phyloP scores from a whole-genome alignment of 1,140 invertebrate genomes.

The Matsumurasca onukii region DNA sequence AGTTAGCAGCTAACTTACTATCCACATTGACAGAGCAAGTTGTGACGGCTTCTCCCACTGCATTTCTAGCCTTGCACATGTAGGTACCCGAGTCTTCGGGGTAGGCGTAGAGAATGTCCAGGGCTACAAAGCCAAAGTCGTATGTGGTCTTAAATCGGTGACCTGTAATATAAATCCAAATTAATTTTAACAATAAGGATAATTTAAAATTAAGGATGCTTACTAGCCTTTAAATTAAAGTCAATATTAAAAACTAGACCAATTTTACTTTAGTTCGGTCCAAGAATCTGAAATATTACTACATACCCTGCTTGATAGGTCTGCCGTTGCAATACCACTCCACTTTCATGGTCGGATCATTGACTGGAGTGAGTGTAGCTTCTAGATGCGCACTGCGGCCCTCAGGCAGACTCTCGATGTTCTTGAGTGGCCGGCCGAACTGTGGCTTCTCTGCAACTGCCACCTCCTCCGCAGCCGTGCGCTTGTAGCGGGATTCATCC shows the following conservation, averaged over 20 bases:
- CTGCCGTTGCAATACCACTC: constrained; percentile 94
- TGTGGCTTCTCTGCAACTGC: constrained; percentile 80
- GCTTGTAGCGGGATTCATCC: constrained; percentile 76
- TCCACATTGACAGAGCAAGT: constrained; percentile 82
- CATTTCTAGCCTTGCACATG: constrained; percentile 91
- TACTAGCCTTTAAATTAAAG: not conserved
- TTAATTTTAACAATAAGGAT: not conserved
- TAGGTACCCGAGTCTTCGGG: constrained; percentile 94
- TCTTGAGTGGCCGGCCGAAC: constrained; percentile 85
- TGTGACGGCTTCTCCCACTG: constrained; percentile 88
- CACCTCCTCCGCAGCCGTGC: constrained; percentile 66
- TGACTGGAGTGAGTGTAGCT: constrained; percentile 90
- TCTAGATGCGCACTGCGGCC: constrained; percentile 93
- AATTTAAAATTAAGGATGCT: not conserved
- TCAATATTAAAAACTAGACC: too few species aligned
- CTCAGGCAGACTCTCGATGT: constrained; percentile 77
- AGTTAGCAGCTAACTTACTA: too few species aligned
- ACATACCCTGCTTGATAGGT: constrained; percentile 78
- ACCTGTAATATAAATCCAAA: constrained; percentile 41
- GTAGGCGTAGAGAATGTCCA: constrained; percentile 96
- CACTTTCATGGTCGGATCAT: constrained; percentile 92
- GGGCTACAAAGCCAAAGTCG: constrained; percentile 93
- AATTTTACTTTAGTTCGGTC: too few species aligned
- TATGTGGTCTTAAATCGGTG: constrained; percentile 91
- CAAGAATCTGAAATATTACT: too few species aligned